A percentile compares a stretch with the other conserved stretches of the same genome.
Conservation (phyloP, 2,113 vertebrate genomes). For the Typhlomys cinereus region DNA sequence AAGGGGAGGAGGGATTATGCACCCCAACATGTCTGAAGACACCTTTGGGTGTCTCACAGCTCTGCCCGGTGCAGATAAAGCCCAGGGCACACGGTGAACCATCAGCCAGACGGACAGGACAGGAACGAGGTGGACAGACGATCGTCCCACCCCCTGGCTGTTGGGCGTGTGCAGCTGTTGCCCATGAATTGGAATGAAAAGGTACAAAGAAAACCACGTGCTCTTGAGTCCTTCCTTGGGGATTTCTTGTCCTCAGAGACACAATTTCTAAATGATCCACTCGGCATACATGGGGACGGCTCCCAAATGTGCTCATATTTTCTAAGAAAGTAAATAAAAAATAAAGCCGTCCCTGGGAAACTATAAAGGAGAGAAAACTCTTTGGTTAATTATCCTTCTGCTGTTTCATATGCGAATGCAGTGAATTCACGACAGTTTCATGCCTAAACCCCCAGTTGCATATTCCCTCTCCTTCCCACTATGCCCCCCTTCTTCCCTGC, state of each 20-base stretch:
- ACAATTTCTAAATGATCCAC: constrained; percentile 11
- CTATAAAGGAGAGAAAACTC: constrained; percentile 6
- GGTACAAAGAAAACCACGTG: not conserved
- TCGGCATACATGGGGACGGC: not conserved
- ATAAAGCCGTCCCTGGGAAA: not conserved
- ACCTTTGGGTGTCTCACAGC: not conserved
- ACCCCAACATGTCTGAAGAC: not conserved
- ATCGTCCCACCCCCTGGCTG: not conserved
- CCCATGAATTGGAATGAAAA: not conserved
- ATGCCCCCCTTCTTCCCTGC: too few species aligned
- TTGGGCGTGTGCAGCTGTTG: not conserved
- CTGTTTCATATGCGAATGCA: too few species aligned
- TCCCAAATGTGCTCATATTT: not conserved
- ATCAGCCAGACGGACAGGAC: not conserved
- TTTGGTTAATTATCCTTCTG: too few species aligned
- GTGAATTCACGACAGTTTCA: too few species aligned
- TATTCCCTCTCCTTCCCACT: too few species aligned
- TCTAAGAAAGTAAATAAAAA: too few species aligned
- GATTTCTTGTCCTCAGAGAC: not conserved
- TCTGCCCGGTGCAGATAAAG: not conserved
- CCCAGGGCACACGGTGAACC: not conserved
- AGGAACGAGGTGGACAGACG: not conserved
- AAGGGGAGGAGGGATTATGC: too few species aligned
- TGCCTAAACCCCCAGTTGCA: too few species aligned
- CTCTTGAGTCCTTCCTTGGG: not conserved